Evolutionary conservation across 2,113 vertebrate genomes (phyloP).

Genomic region (Nettapus auritus): DNA sequence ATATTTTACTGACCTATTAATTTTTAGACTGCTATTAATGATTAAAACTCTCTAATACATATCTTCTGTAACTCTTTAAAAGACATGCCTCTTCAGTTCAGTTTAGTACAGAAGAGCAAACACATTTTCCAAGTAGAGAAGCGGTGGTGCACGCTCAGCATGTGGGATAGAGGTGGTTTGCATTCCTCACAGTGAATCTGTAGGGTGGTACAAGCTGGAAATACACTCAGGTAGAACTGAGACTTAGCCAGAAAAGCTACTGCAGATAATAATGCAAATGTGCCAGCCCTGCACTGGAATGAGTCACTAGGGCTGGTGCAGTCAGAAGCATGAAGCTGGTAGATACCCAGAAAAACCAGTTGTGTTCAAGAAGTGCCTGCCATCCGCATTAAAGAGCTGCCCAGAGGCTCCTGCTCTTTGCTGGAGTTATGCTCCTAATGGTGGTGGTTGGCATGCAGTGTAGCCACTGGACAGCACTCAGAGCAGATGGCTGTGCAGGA

Average conservation of each 20-base stretch:
- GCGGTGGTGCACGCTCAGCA: not conserved
- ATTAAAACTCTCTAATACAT: not conserved
- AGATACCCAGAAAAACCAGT: not conserved
- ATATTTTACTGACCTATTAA: not conserved
- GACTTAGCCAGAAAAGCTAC: not conserved
- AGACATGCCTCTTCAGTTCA: not conserved
- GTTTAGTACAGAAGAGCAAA: not conserved
- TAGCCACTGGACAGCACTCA: not conserved
- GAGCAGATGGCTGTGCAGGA: slow-evolving; percentile 2
- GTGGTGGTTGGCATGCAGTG: not conserved
- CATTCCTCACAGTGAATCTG: not conserved
- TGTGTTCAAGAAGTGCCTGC: not conserved
- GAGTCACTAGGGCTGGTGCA: not conserved
- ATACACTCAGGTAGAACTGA: not conserved
- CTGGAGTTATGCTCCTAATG: not conserved
- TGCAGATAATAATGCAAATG: not conserved
- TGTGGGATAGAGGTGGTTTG: not conserved
- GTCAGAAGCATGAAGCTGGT: not conserved
- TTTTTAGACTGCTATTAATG: not conserved
- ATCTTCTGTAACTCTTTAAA: not conserved
- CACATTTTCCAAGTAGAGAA: not conserved
- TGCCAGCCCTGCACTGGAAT: not conserved
- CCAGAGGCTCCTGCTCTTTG: not conserved
- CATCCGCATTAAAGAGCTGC: not conserved
- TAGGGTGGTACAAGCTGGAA: not conserved